These are phyloP conservation scores for Lasioglossum marginatum DNA, from an alignment of 2,888 invertebrate species.

Conservation along the genomic window DNA sequence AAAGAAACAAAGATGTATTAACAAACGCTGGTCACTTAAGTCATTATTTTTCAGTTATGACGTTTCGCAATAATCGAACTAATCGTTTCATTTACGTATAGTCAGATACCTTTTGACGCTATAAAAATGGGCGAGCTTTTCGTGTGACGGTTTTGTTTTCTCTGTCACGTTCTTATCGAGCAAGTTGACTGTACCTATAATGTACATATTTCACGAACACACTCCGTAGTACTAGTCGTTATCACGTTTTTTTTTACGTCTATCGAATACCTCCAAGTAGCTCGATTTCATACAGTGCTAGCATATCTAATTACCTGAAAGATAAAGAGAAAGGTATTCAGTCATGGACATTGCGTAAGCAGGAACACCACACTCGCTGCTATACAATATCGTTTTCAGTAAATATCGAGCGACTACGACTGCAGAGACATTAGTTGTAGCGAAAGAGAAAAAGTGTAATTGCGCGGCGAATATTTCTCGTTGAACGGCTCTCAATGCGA, in stretches of 20 bases:
- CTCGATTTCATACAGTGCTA: background rate
- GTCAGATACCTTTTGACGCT: too few species aligned
- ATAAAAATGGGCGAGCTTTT: too few species aligned
- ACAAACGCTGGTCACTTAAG: background rate
- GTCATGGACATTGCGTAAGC: conserved; percentile 5
- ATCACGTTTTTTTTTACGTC: background rate
- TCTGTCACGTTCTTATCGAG: too few species aligned
- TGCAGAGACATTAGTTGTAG: background rate
- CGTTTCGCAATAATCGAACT: background rate
- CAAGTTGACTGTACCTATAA: too few species aligned
- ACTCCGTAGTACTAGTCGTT: background rate
- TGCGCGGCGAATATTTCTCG: conserved; percentile 52
- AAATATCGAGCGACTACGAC: conserved; percentile 9
- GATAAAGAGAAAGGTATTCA: conserved; percentile 22
- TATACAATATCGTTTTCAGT: conserved; percentile 51
- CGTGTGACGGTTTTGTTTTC: too few species aligned
- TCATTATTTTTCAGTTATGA: background rate
- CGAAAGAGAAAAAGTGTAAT: conserved; percentile 33
- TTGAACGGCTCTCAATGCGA: conserved; percentile 28
- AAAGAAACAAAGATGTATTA: background rate
- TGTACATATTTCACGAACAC: too few species aligned
- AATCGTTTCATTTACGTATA: background rate
- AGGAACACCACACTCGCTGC: conserved; percentile 6
- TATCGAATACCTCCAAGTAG: background rate
- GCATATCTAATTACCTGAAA: background rate